A percentile compares a stretch with the other conserved stretches of the same genome.
phyloP scores from a whole-genome alignment of 2,113 vertebrate genomes.

The Pachycephala philippinensis region DNA sequence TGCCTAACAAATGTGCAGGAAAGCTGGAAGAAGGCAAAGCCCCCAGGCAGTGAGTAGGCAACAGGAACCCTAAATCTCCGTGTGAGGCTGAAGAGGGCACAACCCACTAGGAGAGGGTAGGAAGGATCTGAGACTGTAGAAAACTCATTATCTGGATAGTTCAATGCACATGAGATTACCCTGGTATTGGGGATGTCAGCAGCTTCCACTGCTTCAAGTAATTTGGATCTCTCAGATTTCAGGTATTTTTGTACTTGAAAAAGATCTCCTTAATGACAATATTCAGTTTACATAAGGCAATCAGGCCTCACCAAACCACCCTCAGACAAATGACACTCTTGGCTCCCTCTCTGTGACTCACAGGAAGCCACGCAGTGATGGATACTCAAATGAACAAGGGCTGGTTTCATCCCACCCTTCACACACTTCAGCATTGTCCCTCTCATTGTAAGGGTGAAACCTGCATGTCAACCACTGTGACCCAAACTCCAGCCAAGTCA shows the following conservation, averaged over 20 bases:
- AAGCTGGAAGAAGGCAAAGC: neutral
- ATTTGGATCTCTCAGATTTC: neutral
- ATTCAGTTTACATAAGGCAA: neutral
- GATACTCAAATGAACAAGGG: neutral
- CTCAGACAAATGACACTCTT: neutral
- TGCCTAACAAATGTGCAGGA: neutral
- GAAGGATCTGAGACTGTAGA: neutral
- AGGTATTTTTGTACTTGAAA: neutral
- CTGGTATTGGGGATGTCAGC: neutral
- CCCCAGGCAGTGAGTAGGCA: neutral
- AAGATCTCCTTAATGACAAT: neutral
- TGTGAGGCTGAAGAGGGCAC: neutral
- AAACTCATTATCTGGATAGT: neutral
- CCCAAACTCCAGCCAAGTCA: neutral
- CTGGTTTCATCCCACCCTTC: neutral
- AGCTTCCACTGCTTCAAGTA: neutral
- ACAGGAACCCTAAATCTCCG: neutral
- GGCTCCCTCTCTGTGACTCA: neutral
- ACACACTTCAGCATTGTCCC: neutral
- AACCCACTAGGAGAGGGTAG: neutral
- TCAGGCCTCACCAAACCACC: neutral
- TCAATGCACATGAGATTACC: neutral
- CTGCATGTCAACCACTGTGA: neutral
- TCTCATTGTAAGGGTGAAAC: neutral
- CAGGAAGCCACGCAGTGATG: neutral